phyloP scores from a whole-genome alignment of 1,140 invertebrate genomes.

The Homarus americanus region DNA sequence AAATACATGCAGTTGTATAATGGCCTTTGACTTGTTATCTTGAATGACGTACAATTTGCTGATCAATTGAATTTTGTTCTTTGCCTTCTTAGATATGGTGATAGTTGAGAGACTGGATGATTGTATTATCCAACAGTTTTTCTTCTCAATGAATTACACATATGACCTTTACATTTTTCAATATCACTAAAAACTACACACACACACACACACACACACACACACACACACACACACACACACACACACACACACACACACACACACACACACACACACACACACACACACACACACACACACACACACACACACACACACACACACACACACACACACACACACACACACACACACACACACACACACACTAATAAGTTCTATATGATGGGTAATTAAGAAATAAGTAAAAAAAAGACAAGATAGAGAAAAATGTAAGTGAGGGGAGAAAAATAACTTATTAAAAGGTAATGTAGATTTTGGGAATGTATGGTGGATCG shows the following conservation, averaged over 20 bases:
- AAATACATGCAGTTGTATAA: background rate
- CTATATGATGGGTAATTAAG: no score
- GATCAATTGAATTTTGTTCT: background rate
- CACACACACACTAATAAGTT: slow-evolving; percentile 3
- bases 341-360: slow-evolving; percentile 12
- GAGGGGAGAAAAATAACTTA: no score
- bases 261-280: background rate
- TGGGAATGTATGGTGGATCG: no score
- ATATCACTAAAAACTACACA: background rate
- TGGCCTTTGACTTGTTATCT: background rate
- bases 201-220: background rate
- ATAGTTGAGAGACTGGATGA: background rate
- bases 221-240: background rate
- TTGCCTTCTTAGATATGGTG: no score
- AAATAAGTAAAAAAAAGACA: no score
- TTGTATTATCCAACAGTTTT: background rate
- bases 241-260: slow-evolving; percentile 10
- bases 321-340: background rate
- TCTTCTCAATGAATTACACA: background rate
- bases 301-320: background rate
- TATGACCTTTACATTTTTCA: background rate
- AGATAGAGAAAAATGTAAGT: no score
- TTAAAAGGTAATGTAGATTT: no score
- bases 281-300: no score
- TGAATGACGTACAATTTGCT: background rate